phyloP scores from a whole-genome alignment of 2,113 vertebrate species.

The Arizona elegans region DNA sequence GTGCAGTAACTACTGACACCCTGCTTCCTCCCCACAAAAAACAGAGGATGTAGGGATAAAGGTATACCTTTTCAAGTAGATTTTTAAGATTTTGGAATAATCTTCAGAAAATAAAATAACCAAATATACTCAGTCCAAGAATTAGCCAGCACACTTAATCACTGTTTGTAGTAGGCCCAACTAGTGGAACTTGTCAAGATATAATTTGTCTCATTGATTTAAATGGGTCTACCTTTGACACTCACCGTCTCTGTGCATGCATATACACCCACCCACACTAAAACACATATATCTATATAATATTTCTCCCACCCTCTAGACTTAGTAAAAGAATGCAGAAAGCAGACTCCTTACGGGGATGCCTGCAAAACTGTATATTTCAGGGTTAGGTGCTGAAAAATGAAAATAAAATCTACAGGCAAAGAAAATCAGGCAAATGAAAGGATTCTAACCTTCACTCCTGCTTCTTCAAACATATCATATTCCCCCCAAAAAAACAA shows the following conservation, averaged over 20 bases:
- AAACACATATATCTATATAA: no score
- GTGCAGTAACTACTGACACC: not conserved
- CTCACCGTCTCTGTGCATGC: no score
- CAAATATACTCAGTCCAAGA: not conserved
- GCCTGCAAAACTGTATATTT: not conserved
- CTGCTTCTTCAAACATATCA: not conserved
- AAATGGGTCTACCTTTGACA: not conserved
- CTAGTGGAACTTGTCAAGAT: not conserved
- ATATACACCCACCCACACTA: not conserved
- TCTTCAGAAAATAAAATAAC: not conserved
- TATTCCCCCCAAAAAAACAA: not conserved
- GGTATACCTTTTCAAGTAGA: not conserved
- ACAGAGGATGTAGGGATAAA: not conserved
- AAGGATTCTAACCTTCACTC: not conserved
- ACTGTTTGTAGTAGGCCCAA: not conserved
- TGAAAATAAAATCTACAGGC: not conserved
- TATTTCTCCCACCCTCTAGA: no score
- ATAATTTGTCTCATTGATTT: not conserved
- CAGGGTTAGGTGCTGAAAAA: not conserved
- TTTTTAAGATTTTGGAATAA: not conserved
- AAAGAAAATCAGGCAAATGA: not conserved
- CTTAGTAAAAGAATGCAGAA: not conserved
- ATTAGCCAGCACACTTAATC: not conserved
- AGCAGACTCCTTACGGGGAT: not conserved
- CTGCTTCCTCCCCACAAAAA: not conserved